phyloP scores from a whole-genome alignment of 2,797 vertebrate species.

The Oreonectes daqikongensis region DNA sequence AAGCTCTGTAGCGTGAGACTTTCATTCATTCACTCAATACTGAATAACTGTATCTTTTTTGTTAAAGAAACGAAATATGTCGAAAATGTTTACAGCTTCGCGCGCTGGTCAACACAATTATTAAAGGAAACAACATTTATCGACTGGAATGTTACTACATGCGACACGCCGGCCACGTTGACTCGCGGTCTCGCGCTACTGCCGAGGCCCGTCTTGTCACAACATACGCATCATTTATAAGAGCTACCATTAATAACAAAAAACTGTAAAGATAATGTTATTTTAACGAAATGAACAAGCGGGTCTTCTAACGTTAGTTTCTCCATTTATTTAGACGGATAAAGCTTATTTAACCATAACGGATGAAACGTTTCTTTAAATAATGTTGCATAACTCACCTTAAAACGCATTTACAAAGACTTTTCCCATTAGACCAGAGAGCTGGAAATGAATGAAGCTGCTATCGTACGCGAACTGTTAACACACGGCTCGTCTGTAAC shows the following conservation, averaged over 20 bases:
- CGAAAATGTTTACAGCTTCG: fast-evolving
- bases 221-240: not conserved
- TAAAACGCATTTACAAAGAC: slow-evolving; percentile 91
- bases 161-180: slow-evolving; percentile 26
- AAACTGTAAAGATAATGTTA: not conserved
- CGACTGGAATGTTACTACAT: not conserved
- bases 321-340: not conserved
- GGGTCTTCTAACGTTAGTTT: not conserved
- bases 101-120: not conserved
- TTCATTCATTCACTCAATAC: not conserved
- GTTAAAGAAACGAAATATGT: not conserved
- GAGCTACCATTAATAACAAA: not conserved
- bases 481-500: fast-evolving
- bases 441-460: slow-evolving; percentile 62
- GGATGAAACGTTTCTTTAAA: not conserved
- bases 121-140: not conserved
- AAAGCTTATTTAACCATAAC: not conserved
- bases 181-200: not conserved
- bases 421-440: slow-evolving; percentile 80
- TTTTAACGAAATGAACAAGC: not conserved
- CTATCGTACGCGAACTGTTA: not conserved
- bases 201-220: not conserved
- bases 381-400: slow-evolving; percentile 67
- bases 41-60: not conserved
- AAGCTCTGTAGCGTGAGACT: not conserved